Evolutionary conservation across 2,797 vertebrate genomes (phyloP), one percentile per base, ranked within the genome.

Genomic region (Macroramphosus scolopax): DNA sequence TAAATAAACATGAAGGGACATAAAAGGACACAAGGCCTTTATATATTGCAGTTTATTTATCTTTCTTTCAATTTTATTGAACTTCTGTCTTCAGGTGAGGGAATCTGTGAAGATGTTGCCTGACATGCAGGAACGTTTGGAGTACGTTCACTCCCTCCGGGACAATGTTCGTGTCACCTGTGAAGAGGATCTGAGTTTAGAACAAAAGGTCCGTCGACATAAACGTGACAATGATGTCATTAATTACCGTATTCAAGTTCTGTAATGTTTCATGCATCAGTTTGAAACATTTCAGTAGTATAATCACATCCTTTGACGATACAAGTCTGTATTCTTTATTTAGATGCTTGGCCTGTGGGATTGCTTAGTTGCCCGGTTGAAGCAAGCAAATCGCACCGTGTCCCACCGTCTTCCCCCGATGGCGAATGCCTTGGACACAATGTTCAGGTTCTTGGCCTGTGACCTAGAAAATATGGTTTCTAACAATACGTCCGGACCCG

Each of bases 291-390:
- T n/a, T n/a, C n/a, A n/a, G n/a, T n/a, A n/a, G n/a, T n/a, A n/a
- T n/a, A n/a, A n/a, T n/a, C 1, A 26, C 1, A 15, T 40, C 5
- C 31, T 34, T 16, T 49, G 15, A n/a, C 15, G 15, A n/a, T 45
- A 10, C 3, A 8, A 2, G 8, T 54, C 32, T 68, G 24, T 46
- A 47, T 25, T 61, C 2, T 56, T 11, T 44, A 20, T 74, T 10
- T 59, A 95, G 93, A 78, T 91, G 74, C 65, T 81, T 47, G 64
- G 80, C 51, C 31, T 74, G 24, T 93, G 91, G 92, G 63, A 86
- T 8, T 22, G 70, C 25, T 92, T 91, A 39, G 65, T 79, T 36
- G 56, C 56, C n/a, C 74, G 89, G n/a, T 70, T 89, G 50, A 85
- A 77, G 42, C 64, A 81, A 48, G 90, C 90, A 36, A 80, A 86